Evolutionary conservation across 2,113 vertebrate genomes (phyloP), one percentile per base, ranked within the genome.

Genomic region (Nannobrachium achirus): DNA sequence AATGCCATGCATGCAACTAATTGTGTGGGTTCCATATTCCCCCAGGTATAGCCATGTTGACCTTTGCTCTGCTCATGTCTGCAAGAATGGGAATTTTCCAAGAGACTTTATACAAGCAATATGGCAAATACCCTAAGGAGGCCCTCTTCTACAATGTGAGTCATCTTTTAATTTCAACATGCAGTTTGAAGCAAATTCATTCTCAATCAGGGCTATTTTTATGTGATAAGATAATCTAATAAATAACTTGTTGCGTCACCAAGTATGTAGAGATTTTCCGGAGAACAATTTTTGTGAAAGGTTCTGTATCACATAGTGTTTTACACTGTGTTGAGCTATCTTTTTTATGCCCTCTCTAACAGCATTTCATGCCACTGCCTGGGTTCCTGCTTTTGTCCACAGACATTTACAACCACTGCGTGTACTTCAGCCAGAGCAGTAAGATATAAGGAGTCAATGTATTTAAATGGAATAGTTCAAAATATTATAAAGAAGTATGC

Each of bases 41-140:
- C 13, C 55, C 50, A 99, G 98, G 98, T 8, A 96, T 99, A 0
- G 91, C 67, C 2, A 97, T 97, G 1, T 88, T 99, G 90, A 98
- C 96, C 1, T 98, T 99, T 7, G 98, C 97, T 11, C 93, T 99
- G 72, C 89, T 99, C 68, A 94, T 96, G 95, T 99, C 97, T 7
- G 97, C 98, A 0, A 92, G 96, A 77, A 99, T 99, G 98, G 98
- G 98, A 0, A 96, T 99, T 77, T 99, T 99, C 86, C 98, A 99
- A 71, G 98, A 99, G 88, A 99, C 71, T 0, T 79, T 99, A 1
- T 99, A 99, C 78, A 93, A 95, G 78, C 73, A 92, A 66, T 97
- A 95, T 15, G 98, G 98, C n/a, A 99, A 99, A 69, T 95, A 98
- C 84, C 95, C 97, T 56, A 98, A 96, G 60, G 97, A 99, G 69